Base-by-base conservation (phyloP, 2,113 vertebrate genomes). In the Ochotona princeps region DNA sequence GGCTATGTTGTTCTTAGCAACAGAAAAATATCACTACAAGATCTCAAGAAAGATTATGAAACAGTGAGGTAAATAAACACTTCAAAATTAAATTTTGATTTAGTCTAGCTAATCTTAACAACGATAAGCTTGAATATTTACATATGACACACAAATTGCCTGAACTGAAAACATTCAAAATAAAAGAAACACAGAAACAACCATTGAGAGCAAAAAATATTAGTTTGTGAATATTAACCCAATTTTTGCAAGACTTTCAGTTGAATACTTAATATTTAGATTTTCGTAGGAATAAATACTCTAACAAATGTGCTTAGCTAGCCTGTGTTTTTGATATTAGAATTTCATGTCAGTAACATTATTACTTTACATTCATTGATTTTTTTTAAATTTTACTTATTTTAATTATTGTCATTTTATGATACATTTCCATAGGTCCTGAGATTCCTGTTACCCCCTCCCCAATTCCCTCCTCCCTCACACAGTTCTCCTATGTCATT, bases 291-390 rank as follows among this genome's bases (percentile, higher is more conserved):
- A n/a, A n/a, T n/a, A n/a, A n/a, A n/a, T n/a, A n/a, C n/a, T n/a
- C n/a, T n/a, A n/a, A 81, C 3, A 65, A 86, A 28, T 65, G 23
- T 10, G 47, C 78, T 90, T 7, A 51, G 83, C 72, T 72, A 70
- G 35, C 66, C n/a, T 44, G 20, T 61, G 57, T 69, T 26, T 69
- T 72, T 75, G 32, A 73, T 54, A 35, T 93, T 89, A 95, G 32
- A 63, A 87, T 87, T 87, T 61, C 17, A 60, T 20, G 12, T 65
- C 23, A 87, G 32, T 79, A 83, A n/a, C 57, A 87, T 65, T 54
- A 21, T 73, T 61, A 87, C 49, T 87, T 89, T 83, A 54, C 73
- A 87, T 90, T 73, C 47, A 83, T 78, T 87, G 26, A 5, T 7
- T 75, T 74, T 87, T n/a, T n/a, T n/a, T n/a, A n/a, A n/a, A n/a